These are phyloP conservation scores for Chaetogeoica ovagalla DNA, from an alignment of 2,888 invertebrate genomes.

Conservation along the genomic window DNA sequence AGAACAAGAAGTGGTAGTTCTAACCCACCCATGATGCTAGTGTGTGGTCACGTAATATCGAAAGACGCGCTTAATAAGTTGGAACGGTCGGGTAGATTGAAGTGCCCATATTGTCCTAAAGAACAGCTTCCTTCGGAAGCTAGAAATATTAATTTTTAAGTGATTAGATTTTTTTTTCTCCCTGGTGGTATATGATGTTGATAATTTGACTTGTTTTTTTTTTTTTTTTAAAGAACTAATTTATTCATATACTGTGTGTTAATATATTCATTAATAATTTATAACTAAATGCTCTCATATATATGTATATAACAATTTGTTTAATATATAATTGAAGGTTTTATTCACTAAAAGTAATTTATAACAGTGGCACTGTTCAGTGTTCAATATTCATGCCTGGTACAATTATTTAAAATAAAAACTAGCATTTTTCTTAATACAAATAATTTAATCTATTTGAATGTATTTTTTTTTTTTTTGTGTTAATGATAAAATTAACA, in stretches of 20 bases:
- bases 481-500: background rate
- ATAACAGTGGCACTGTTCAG: background rate
- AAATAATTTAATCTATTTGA: background rate
- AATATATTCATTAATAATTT: background rate
- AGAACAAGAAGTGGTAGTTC: slow-evolving; percentile 92
- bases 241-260: background rate
- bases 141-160: slow-evolving; percentile 86
- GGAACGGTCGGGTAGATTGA: slow-evolving; percentile 87
- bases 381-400: background rate
- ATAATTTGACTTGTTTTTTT: background rate
- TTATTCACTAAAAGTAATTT: slow-evolving; percentile 8
- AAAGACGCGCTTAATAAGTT: slow-evolving; percentile 95
- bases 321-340: background rate
- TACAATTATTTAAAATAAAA: slow-evolving; percentile 19
- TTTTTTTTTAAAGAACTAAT: background rate
- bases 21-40: slow-evolving; percentile 95
- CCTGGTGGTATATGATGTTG: background rate
- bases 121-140: slow-evolving; percentile 94
- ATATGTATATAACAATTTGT: background rate
- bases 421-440: slow-evolving; percentile 4
- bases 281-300: background rate
- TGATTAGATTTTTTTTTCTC: background rate
- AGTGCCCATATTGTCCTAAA: slow-evolving; percentile 98
- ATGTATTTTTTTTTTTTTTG: background rate
- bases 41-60: slow-evolving; percentile 98